A percentile compares a stretch with the other conserved stretches of the same genome.
These are phyloP conservation scores for Diabrotica virgifera DNA, from an alignment of 1,140 invertebrate genomes.

Conservation along the genomic window DNA sequence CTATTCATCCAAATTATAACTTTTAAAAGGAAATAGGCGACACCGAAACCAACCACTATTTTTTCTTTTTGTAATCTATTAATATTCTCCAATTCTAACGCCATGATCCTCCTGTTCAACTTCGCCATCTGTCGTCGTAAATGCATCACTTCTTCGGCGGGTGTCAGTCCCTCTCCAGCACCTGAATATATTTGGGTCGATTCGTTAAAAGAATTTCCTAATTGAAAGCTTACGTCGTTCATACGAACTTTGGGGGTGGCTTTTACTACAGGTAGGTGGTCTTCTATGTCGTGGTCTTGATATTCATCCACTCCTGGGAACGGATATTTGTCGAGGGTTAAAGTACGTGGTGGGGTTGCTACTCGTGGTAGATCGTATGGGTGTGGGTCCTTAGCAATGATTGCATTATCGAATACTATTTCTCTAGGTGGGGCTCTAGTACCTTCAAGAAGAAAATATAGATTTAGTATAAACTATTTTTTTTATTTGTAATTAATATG, in stretches of 20 bases:
- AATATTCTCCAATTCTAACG: constrained; percentile 76
- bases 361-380: constrained; percentile 62
- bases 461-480: no score
- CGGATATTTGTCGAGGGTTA: constrained; percentile 77
- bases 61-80: constrained; percentile 80
- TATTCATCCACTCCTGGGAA: constrained; percentile 71
- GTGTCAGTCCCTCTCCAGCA: constrained; percentile 58
- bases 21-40: constrained; percentile 82
- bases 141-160: constrained; percentile 76
- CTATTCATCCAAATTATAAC: constrained; percentile 80
- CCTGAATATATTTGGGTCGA: constrained; percentile 50
- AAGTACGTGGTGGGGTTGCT: constrained; percentile 76
- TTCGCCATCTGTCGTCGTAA: constrained; percentile 79
- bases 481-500: no score
- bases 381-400: constrained; percentile 65
- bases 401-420: constrained; percentile 78
- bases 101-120: constrained; percentile 78
- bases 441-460: constrained; percentile 49
- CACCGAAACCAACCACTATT: constrained; percentile 73
- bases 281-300: constrained; percentile 42
- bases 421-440: constrained; percentile 78
- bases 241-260: constrained; percentile 28
- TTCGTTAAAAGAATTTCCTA: constrained; percentile 29
- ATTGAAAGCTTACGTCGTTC: constrained; percentile 25
- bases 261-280: constrained; percentile 32